Base-by-base conservation (phyloP, 2,888 invertebrate genomes). In the Isotomurus palustris region DNA sequence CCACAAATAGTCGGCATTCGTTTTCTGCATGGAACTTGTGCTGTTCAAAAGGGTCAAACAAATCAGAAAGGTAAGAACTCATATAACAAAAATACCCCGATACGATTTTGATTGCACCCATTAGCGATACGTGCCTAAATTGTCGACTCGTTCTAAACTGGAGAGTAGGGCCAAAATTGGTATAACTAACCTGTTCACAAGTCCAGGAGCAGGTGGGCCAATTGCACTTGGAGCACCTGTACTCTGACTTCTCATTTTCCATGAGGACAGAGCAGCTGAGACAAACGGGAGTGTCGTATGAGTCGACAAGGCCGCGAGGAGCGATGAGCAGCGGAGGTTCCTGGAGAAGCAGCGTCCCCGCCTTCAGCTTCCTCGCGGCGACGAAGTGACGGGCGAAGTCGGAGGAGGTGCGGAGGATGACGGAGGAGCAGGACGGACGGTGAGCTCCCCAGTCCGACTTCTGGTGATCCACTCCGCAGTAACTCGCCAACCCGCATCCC, bases 191-290 rank as follows among this genome's bases (percentile, higher is more conserved):
- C 29, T 28, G 47, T 19, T 47, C 47, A 29, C 47, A 47, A 27
- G 6, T 17, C 29, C n/a, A 19, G 24, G 21, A 47, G 19, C 47
- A 47, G 5, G 6, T 25, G n/a, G 28, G 40, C 40, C 40, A 40
- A 22, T 8, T 19, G 25, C 52, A 52, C 27, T 52, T 41, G 14
- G 41, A 52, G n/a, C 52, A 52, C n/a, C 43, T 2, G 21, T 22
- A 17, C 10, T 5, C 2, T 17, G 24, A 10, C 10, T 14, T 8
- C n/a, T 28, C 52, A 14, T 6, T 28, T 27, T 52, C 12, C 52
- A 52, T 40, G n/a, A 52, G 17, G 28, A 28, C 28, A 27, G 41
- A 52, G 29, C 52, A 52, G 19, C 41, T 52, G 24, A 52, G 52
- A 28, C 52, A 52, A 6, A 52, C 25, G 2, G 52, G 52, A 21